phyloP scores from a whole-genome alignment of 2,888 invertebrate genomes.

The Conops quadrifasciatus region DNA sequence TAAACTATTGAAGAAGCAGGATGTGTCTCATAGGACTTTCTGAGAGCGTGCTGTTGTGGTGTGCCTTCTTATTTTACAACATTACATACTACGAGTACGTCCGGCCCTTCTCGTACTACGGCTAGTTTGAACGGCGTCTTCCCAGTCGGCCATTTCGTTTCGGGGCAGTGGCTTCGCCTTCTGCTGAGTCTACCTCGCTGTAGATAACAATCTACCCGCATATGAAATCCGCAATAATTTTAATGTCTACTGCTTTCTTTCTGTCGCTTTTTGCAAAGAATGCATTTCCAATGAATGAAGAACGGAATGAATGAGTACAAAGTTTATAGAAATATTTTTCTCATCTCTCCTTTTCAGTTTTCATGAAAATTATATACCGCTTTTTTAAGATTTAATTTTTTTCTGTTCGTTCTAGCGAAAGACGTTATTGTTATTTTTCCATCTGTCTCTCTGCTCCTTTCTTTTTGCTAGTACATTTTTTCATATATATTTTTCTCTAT shows the following conservation, averaged over 20 bases:
- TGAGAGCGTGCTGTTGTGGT: too few relatives aligned
- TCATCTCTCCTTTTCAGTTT: conserved; percentile 9
- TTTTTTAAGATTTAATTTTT: background rate
- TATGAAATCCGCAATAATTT: conserved; percentile 33
- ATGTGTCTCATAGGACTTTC: too few relatives aligned
- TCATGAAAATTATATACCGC: background rate
- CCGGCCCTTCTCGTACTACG: background rate
- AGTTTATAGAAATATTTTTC: conserved; percentile 10
- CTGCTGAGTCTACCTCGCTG: conserved; percentile 4
- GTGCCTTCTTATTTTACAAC: too few relatives aligned
- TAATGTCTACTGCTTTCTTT: conserved; percentile 22
- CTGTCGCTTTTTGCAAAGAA: conserved; percentile 17
- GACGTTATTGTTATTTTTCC: too few relatives aligned
- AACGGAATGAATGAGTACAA: background rate
- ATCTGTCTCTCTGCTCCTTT: background rate
- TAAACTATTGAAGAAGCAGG: too few relatives aligned
- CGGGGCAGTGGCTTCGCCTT: conserved; percentile 6
- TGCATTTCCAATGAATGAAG: conserved; percentile 25
- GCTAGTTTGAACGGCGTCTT: background rate
- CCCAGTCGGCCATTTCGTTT: background rate
- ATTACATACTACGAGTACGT: too few relatives aligned
- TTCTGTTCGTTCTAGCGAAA: background rate
- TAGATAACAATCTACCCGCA: conserved; percentile 30
- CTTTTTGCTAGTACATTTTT: background rate
- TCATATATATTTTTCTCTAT: background rate